These are phyloP conservation scores for Coregonus clupeaformis DNA, from an alignment of 2,113 vertebrate species.

Conservation along the genomic window DNA sequence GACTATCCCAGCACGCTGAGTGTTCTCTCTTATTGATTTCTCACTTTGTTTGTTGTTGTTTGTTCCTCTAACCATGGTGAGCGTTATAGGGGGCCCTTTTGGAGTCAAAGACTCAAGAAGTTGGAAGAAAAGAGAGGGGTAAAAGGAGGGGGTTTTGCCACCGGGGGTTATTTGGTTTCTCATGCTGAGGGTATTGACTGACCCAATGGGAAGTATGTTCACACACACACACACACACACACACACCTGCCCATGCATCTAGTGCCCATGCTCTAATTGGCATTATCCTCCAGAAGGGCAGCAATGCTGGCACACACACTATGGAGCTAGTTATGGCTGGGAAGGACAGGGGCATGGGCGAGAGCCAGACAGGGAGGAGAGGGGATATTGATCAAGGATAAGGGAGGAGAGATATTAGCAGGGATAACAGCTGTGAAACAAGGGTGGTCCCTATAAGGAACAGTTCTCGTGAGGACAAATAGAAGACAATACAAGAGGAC, in stretches of 20 bases:
- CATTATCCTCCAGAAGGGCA: slow-evolving; percentile 41
- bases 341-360: neutral
- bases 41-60: slow-evolving; percentile 2
- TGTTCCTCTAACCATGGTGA: too few relatives aligned
- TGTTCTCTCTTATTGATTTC: neutral
- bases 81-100: too few relatives aligned
- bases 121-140: neutral
- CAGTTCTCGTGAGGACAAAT: slow-evolving; percentile 23
- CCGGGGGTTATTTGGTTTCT: slow-evolving; percentile 60
- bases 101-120: neutral
- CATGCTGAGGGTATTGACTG: slow-evolving; percentile 60
- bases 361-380: slow-evolving; percentile 13
- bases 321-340: slow-evolving; percentile 1
- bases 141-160: slow-evolving; percentile 28
- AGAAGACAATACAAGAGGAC: slow-evolving; percentile 24
- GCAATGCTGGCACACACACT: neutral
- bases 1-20: too few relatives aligned
- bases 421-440: neutral
- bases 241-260: slow-evolving; percentile 1
- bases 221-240: too few relatives aligned
- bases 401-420: neutral
- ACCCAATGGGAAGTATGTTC: slow-evolving; percentile 14
- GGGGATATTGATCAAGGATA: slow-evolving; percentile 24
- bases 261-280: slow-evolving; percentile 49
- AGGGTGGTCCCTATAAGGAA: slow-evolving; percentile 8